Percentiles rank a stretch among this genome's conserved stretches.
These are phyloP conservation scores for Cataglyphis rosenhaueri DNA, from an alignment of 2,888 invertebrate genomes.

Conservation along the genomic window DNA sequence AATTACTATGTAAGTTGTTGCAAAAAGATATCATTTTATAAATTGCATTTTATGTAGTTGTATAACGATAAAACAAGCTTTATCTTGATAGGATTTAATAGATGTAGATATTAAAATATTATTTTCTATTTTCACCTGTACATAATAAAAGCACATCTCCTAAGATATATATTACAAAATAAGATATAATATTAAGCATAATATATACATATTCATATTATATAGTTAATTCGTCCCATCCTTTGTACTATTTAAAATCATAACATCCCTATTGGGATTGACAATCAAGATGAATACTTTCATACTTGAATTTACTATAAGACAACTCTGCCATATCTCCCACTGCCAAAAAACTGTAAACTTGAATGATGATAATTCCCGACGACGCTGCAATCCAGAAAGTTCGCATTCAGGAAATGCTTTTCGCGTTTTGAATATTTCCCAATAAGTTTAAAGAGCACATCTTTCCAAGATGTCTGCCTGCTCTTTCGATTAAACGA, in stretches of 20 bases:
- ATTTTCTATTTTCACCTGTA: background rate
- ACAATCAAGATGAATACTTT: background rate
- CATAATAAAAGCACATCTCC: background rate
- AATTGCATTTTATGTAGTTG: background rate
- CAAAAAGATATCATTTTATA: background rate
- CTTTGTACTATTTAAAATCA: conserved; percentile 6
- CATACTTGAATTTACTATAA: conserved; percentile 11
- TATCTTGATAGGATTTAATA: background rate
- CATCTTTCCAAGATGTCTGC: conserved; percentile 81
- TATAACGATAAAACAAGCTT: background rate
- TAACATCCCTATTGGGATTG: background rate
- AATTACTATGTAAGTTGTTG: background rate
- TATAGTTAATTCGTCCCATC: background rate
- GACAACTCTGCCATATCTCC: background rate
- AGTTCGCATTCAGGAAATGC: background rate
- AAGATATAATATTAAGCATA: background rate
- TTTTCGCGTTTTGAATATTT: conserved; percentile 28
- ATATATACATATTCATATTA: background rate
- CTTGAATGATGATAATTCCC: conserved; percentile 11
- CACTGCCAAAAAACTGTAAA: conserved; percentile 3
- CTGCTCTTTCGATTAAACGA: conserved; percentile 60
- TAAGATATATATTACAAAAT: background rate
- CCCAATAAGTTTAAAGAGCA: conserved; percentile 59
- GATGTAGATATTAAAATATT: background rate
- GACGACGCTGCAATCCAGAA: background rate